phyloP scores from a whole-genome alignment of 2,888 invertebrate genomes.

The Micoletzkya japonica region DNA sequence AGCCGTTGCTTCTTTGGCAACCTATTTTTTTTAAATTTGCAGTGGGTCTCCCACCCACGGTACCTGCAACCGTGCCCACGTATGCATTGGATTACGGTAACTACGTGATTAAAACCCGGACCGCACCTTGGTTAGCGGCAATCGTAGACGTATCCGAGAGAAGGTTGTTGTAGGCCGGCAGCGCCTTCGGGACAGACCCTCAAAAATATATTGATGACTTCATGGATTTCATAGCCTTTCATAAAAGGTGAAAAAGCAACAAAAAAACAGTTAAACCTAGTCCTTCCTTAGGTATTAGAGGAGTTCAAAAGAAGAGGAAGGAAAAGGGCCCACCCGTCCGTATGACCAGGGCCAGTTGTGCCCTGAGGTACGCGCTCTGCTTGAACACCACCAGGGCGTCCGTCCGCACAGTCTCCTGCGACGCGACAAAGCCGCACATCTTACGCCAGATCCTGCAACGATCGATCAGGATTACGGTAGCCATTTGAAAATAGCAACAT shows the following conservation, averaged over 20 bases:
- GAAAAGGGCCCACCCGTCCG: conserved; percentile 17
- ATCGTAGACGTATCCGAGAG: conserved; percentile 35
- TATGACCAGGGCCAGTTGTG: conserved; percentile 21
- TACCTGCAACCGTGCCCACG: too few species aligned
- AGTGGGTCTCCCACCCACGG: too few species aligned
- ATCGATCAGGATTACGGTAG: neutral
- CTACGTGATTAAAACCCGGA: neutral
- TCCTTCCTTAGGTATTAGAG: conserved; percentile 45
- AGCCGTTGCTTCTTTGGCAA: too few species aligned
- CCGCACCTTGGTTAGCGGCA: conserved; percentile 27
- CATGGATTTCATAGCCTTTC: conserved; percentile 19
- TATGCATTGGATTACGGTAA: too few species aligned
- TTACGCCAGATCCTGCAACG: conserved; percentile 52
- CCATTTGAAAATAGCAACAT: neutral
- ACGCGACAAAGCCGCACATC: conserved; percentile 47
- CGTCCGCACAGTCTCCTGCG: conserved; percentile 28
- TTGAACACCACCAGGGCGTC: conserved; percentile 11
- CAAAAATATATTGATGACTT: neutral
- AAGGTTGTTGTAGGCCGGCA: conserved; percentile 41
- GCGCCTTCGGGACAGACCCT: conserved; percentile 31
- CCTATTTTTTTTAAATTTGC: too few species aligned
- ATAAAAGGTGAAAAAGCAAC: conserved; percentile 6
- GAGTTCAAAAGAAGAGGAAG: conserved; percentile 23
- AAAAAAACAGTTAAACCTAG: conserved; percentile 33
- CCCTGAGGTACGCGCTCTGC: conserved; percentile 17